These are phyloP conservation scores for human DNA, from an alignment of 2,113 vertebrate species.

Conservation along the genomic window DNA sequence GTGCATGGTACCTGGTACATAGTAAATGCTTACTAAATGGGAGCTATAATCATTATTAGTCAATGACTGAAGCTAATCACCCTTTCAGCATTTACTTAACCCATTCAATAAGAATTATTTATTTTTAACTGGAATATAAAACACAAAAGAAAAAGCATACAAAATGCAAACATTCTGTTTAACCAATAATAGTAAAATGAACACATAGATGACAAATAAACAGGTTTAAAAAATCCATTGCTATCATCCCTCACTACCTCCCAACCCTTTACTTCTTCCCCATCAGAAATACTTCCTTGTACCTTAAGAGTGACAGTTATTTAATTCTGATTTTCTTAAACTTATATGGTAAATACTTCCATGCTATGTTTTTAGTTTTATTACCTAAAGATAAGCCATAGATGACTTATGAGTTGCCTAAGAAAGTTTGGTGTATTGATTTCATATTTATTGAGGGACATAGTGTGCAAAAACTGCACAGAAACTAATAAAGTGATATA, in stretches of 20 bases:
- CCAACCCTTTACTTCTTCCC: neutral
- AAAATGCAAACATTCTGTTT: neutral
- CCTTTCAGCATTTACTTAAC: neutral
- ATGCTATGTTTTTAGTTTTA: neutral
- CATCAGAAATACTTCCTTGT: neutral
- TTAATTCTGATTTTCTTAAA: neutral
- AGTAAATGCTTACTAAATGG: neutral
- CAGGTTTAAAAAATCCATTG: neutral
- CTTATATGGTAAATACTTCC: neutral
- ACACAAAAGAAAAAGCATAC: neutral
- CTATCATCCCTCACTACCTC: neutral
- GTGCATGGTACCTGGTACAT: accelerated
- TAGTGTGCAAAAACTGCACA: neutral
- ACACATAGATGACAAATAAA: neutral
- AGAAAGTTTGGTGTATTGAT: neutral
- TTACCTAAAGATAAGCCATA: neutral
- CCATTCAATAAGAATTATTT: neutral
- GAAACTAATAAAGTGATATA: neutral
- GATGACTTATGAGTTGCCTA: neutral
- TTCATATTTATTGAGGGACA: slow-evolving; percentile 1
- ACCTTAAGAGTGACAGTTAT: neutral
- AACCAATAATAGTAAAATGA: neutral
- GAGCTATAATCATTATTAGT: neutral
- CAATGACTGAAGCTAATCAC: neutral
- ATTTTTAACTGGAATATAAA: neutral